A percentile compares a stretch with the other conserved stretches of the same genome.
phyloP scores from a whole-genome alignment of 2,888 invertebrate genomes.

The Tanaodytes sp. region DNA sequence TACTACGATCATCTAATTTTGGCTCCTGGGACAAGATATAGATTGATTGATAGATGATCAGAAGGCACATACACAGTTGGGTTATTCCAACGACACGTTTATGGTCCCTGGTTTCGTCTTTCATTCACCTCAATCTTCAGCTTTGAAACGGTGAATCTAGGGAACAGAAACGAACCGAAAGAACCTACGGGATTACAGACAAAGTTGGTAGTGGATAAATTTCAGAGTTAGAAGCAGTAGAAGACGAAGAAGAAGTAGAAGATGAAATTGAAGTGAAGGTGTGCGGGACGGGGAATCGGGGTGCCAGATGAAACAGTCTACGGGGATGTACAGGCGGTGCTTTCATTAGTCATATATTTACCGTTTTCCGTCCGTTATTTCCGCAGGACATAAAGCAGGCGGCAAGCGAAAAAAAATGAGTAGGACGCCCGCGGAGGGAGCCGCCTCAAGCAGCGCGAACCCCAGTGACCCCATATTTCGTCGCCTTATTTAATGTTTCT shows the following conservation, averaged over 20 bases:
- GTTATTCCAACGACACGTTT: no score
- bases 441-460: conserved; percentile 61
- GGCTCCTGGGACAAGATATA: conserved; percentile 13
- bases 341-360: conserved; percentile 63
- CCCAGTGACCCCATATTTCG: neutral
- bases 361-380: conserved; percentile 64
- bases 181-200: no score
- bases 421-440: conserved; percentile 66
- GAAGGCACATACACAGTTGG: no score
- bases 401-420: conserved; percentile 67
- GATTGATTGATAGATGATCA: no score
- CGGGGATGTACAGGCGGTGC: conserved; percentile 51
- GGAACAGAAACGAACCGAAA: conserved; percentile 17
- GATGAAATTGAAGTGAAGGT: no score
- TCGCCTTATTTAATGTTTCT: conserved; percentile 3
- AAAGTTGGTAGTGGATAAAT: no score
- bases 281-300: conserved; percentile 10
- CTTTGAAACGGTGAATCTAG: conserved; percentile 24
- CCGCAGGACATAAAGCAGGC: conserved; percentile 64
- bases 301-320: conserved; percentile 44
- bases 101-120: no score
- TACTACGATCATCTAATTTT: conserved; percentile 33
- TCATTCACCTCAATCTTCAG: no score
- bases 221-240: no score
- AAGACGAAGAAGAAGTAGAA: no score